These are phyloP conservation scores for Octomys mimax DNA, from an alignment of 2,797 vertebrate genomes.

Conservation along the genomic window DNA sequence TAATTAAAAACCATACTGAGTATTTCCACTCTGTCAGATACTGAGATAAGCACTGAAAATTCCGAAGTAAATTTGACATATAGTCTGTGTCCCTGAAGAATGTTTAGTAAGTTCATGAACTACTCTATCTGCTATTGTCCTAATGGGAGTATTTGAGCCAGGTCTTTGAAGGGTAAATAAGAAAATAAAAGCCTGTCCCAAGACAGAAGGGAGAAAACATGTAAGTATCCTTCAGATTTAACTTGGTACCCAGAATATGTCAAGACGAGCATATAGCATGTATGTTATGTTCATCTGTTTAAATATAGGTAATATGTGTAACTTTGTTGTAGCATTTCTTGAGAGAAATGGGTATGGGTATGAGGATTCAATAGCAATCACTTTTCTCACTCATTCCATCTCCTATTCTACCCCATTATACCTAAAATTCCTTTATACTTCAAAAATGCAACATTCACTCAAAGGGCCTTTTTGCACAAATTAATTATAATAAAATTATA, in stretches of 20 bases:
- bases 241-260: background rate
- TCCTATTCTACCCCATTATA: background rate
- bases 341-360: background rate
- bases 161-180: background rate
- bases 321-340: background rate
- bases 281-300: background rate
- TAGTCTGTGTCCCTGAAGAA: background rate
- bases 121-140: background rate
- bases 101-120: background rate
- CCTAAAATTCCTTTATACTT: constrained; percentile 21
- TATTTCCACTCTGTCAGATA: background rate
- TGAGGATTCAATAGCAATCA: background rate
- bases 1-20: background rate
- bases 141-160: background rate
- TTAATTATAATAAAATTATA: constrained; percentile 33
- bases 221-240: background rate
- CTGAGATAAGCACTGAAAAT: background rate
- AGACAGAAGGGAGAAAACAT: background rate
- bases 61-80: background rate
- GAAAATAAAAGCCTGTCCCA: background rate
- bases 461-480: constrained; percentile 22
- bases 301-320: background rate
- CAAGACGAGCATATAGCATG: background rate
- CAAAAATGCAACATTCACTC: background rate
- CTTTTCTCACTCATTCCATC: background rate